Conservation (phyloP, 2,113 vertebrate genomes). For the Poicephalus gulielmi region DNA sequence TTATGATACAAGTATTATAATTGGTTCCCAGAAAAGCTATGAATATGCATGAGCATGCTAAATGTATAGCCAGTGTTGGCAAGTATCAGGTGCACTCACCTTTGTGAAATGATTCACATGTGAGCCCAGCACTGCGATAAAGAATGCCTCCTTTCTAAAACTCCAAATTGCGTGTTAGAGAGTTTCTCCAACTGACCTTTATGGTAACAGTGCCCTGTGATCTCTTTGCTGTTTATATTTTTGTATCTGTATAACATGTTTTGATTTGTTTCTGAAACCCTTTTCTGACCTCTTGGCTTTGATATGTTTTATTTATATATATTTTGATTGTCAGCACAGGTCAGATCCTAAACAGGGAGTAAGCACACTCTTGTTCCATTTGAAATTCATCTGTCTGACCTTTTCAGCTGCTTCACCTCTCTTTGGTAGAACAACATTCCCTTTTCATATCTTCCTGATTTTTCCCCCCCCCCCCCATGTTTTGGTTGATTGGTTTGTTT, state of each 20-base stretch:
- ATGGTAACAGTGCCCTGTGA: background rate
- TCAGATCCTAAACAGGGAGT: background rate
- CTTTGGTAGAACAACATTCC: background rate
- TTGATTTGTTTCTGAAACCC: fast-evolving
- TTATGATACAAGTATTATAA: background rate
- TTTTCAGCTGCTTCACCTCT: background rate
- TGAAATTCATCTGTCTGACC: background rate
- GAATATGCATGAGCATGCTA: background rate
- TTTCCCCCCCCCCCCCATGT: background rate
- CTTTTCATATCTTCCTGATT: background rate
- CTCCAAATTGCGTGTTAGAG: background rate
- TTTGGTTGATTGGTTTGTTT: background rate
- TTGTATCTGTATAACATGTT: fast-evolving
- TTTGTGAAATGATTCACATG: fast-evolving
- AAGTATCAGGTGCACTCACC: background rate
- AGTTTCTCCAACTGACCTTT: background rate
- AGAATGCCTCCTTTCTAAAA: background rate
- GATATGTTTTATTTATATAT: fast-evolving
- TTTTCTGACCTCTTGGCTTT: too few relatives aligned
- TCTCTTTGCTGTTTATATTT: background rate
- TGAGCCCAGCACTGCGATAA: background rate
- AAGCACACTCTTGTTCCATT: fast-evolving
- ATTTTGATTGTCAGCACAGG: fast-evolving
- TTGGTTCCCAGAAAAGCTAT: background rate
- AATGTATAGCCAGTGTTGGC: background rate